Evolutionary conservation across 2,797 vertebrate species (phyloP).

Genomic region (Myotis planiceps): DNA sequence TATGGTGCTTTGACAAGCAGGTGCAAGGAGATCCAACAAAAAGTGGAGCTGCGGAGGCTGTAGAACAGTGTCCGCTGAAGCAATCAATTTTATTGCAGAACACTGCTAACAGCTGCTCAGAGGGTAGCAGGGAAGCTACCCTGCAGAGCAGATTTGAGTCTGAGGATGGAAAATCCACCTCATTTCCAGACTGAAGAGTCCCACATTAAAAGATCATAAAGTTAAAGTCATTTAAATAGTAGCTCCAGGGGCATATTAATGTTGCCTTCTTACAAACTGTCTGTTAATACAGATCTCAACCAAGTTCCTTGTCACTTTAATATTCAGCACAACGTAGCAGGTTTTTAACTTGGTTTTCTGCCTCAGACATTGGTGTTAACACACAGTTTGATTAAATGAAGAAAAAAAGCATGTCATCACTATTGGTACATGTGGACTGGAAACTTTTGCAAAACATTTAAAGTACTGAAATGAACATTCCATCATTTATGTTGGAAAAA

Average conservation of each 20-base stretch:
- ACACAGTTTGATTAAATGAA: not conserved
- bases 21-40: constrained; percentile 69
- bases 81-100: constrained; percentile 80
- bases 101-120: constrained; percentile 78
- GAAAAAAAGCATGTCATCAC: not conserved
- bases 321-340: not conserved
- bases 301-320: constrained; percentile 51
- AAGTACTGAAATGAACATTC: not conserved
- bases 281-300: constrained; percentile 68
- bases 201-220: constrained; percentile 80
- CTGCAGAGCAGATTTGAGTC: constrained; percentile 74
- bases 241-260: constrained; percentile 74
- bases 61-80: constrained; percentile 64
- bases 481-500: not conserved
- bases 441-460: not conserved
- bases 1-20: constrained; percentile 73
- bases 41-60: constrained; percentile 68
- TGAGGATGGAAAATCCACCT: constrained; percentile 67
- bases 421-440: not conserved
- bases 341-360: constrained; percentile 30
- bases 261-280: constrained; percentile 55
- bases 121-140: constrained; percentile 62
- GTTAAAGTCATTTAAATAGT: constrained; percentile 76
- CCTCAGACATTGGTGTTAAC: not conserved
- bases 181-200: constrained; percentile 72